These are phyloP conservation scores for Reinhardtius hippoglossoides DNA, from an alignment of 2,113 vertebrate species.

Conservation along the genomic window DNA sequence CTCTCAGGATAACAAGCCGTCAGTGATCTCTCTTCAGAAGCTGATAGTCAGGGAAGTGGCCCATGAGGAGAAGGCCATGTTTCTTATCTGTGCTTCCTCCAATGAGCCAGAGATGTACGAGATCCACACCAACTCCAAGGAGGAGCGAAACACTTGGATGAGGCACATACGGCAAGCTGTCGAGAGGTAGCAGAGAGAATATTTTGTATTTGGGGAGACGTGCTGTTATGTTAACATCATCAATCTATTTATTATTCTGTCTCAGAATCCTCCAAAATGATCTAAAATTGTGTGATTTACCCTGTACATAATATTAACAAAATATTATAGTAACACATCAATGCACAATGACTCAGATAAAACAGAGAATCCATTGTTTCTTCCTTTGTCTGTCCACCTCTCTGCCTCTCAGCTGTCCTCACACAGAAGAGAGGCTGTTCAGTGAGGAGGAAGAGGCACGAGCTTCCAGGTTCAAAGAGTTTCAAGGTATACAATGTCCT, in stretches of 20 bases:
- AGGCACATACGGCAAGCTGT: conserved; percentile 90
- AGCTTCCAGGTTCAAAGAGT: conserved; percentile 85
- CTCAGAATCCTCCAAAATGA: not conserved
- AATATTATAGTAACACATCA: not conserved
- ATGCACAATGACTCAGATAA: not conserved
- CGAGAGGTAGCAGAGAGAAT: conserved; percentile 84
- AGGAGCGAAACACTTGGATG: conserved; percentile 96
- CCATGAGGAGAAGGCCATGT: conserved; percentile 97
- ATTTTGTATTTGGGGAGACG: no score
- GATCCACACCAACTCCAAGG: conserved; percentile 92
- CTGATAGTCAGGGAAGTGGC: conserved; percentile 97
- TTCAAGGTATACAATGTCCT: conserved; percentile 85
- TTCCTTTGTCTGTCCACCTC: not conserved
- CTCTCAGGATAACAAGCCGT: conserved; percentile 92
- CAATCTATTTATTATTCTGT: not conserved
- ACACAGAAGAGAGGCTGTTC: conserved; percentile 86
- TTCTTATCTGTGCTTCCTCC: conserved; percentile 94
- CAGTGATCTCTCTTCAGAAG: conserved; percentile 94
- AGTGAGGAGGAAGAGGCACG: conserved; percentile 87
- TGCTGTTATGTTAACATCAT: not conserved
- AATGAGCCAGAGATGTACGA: conserved; percentile 97
- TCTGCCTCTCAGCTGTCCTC: conserved; percentile 85
- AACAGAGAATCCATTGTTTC: not conserved
- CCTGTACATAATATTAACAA: not conserved
- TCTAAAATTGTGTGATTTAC: not conserved